phyloP scores from a whole-genome alignment of 2,888 invertebrate species.

The Cryptocephalus primarius region DNA sequence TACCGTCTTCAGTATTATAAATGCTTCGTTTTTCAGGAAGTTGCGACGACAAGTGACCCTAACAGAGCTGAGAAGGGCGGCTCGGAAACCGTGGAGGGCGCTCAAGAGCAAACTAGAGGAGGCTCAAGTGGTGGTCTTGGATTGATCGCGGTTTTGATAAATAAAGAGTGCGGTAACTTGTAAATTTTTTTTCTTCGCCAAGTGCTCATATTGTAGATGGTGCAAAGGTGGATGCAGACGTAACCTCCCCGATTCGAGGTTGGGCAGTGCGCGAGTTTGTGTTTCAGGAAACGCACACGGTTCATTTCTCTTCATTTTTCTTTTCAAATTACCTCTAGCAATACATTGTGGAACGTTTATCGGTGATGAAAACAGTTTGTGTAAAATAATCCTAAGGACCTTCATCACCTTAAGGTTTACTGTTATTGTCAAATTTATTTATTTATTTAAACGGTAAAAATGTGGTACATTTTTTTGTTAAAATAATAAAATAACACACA shows the following conservation, averaged over 20 bases:
- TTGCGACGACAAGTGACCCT: conserved; percentile 70
- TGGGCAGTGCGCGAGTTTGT: background rate
- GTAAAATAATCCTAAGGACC: conserved; percentile 10
- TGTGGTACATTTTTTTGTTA: conserved; percentile 16
- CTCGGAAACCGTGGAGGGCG: conserved; percentile 74
- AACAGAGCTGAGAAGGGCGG: conserved; percentile 70
- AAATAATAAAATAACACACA: conserved; percentile 5
- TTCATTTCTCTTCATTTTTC: too few relatives aligned
- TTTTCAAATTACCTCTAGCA: conserved; percentile 15
- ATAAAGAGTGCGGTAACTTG: conserved; percentile 6
- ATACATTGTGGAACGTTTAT: conserved; percentile 16
- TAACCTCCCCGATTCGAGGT: too few relatives aligned
- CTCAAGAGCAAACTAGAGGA: conserved; percentile 41
- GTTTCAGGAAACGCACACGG: background rate
- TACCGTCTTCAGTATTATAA: background rate
- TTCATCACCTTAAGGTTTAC: conserved; percentile 14
- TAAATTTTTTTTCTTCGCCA: conserved; percentile 19
- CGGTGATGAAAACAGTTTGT: conserved; percentile 12
- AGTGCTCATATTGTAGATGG: conserved; percentile 28
- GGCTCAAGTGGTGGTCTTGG: conserved; percentile 61
- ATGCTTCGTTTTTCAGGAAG: conserved; percentile 48
- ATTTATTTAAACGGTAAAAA: conserved; percentile 16
- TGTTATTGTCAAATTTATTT: conserved; percentile 18
- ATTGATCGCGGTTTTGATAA: conserved; percentile 45
- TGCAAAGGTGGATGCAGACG: too few relatives aligned